Base-by-base conservation (phyloP, 1,140 invertebrate species). In the Lasioglossum baleicum region DNA sequence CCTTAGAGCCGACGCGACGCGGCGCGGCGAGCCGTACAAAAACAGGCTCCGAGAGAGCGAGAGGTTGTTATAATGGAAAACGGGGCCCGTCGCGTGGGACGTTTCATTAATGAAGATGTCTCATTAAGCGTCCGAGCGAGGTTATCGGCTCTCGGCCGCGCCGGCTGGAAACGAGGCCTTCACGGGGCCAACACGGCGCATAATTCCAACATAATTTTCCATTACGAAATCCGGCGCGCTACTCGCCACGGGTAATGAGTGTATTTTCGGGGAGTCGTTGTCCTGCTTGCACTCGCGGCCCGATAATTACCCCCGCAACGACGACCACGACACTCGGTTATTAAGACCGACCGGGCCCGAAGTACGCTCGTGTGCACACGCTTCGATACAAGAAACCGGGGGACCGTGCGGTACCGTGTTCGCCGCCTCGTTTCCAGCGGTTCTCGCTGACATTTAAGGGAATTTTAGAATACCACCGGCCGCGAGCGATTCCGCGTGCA, bases 81-180 rank as follows among this genome's bases (percentile, higher is more conserved):
- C 22, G 71, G 70, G 74, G 10, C 61, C 13, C 15, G 80, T 82
- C 84, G 83, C 73, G 84, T 84, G 83, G 80, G 84, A 76, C 67
- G 75, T 77, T 83, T 83, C 73, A 80, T 85, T 86, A 83, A 86
- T 85, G 81, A 86, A 73, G 84, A 85, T 70, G 84, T 86, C 83
- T 86, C 83, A 76, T 86, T 86, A 86, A 86, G 56, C 79, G 67
- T 51, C 67, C 68, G 77, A n/a, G 56, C 83, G 84, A 85, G 83
- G 83, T 83, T 86, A 86, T 86, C 81, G 83, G 60, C 70, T 86
- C 22, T 67, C 69, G 22, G 11, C 26, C 35, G 44, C 35, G 11
- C 26, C 35, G 44, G 15, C 69, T 81, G 65, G 69, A 84, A 84
- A 85, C 72, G 70, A 84, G 74, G 66, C 53, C 79, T 70, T 65